Evolutionary conservation across 30 jellyfish, hydroid and myxozoan genomes (phyloP).

Genomic region (Aurelia aurita): DNA sequence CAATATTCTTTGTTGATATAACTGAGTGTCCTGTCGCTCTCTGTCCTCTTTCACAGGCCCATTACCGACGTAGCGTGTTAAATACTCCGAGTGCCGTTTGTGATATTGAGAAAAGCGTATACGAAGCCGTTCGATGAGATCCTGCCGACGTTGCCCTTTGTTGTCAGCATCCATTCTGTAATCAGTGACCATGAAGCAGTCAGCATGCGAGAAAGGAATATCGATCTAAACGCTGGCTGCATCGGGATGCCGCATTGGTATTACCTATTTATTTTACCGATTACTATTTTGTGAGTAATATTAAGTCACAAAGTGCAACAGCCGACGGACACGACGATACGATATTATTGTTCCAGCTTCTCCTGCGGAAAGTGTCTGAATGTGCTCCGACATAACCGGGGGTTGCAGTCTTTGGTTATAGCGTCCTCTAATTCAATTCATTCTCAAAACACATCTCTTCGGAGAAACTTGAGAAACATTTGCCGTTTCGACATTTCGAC

Average conservation of each 20-base stretch:
- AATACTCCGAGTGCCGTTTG: conserved; percentile 70
- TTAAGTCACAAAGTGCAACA: conserved; percentile 63
- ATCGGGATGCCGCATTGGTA: conserved; percentile 17
- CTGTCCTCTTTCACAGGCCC: conserved; percentile 80
- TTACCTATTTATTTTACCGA: conserved; percentile 38
- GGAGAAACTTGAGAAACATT: no score
- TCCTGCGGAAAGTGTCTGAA: conserved; percentile 77
- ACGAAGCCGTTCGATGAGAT: conserved; percentile 83
- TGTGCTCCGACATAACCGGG: conserved; percentile 35
- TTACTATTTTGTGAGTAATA: conserved; percentile 45
- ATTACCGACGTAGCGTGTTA: conserved; percentile 66
- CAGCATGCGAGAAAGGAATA: conserved; percentile 17
- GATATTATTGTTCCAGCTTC: conserved; percentile 73
- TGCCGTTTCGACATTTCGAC: no score
- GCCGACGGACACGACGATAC: conserved; percentile 42
- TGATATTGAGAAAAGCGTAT: conserved; percentile 87
- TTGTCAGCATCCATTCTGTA: conserved; percentile 82
- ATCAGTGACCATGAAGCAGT: conserved; percentile 68
- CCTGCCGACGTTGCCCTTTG: conserved; percentile 90
- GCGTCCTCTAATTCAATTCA: not conserved
- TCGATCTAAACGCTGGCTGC: conserved; percentile 24
- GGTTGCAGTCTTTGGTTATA: not conserved
- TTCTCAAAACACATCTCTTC: no score
- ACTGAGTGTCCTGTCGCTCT: conserved; percentile 83
- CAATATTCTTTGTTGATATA: conserved; percentile 79